Evolutionary conservation across 92 coral and sea anemone genomes (phyloP), one percentile per base, ranked within the genome.

Genomic region (Porites divaricata): DNA sequence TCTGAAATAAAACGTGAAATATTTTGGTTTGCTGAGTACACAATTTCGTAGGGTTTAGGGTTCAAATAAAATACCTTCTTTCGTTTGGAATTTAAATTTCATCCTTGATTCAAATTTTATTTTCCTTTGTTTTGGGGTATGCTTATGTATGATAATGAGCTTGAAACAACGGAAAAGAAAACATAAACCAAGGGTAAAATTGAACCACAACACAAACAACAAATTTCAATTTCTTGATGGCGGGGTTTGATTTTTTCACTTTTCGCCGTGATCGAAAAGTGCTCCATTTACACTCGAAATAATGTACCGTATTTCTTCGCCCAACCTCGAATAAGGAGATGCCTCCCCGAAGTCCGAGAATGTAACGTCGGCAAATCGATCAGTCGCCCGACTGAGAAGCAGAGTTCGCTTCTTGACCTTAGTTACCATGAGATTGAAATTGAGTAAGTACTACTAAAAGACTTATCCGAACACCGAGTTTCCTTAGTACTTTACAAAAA

Each of bases 371-470:
- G 48, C 77, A 70, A 81, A 70, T 81, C 69, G 85, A 66, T 81
- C 53, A 54, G 85, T 81, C 10, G 85, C 85, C 22, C 70, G 51
- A 69, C 15, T 69, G 85, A 81, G 85, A 81, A 81, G 85, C 85
- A 83, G 87, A 28, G 23, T 72, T 28, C 63, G 64, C 80, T 83
- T 72, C 48, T 70, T 83, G 87, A 70, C 78, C 64, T 74, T 52
- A 74, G 78, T 53, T 50, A 74, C 16, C 53, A 74, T 20, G 78
- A 74, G 78, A 74, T 21, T 74, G 66, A 74, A 35, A 35, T 35
- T 35, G 45, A 35, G 67, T 75, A 75, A 75, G 79, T 75, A 57
- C 67, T 57, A 75, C 48, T 74, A 57, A 74, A 67, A 75, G 80
- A 75, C 80, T 58, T 76, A 22, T n/a, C 80, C 68, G 52, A 76